Conservation (phyloP, 2,888 invertebrate genomes). For the Clistopyga incitator region DNA sequence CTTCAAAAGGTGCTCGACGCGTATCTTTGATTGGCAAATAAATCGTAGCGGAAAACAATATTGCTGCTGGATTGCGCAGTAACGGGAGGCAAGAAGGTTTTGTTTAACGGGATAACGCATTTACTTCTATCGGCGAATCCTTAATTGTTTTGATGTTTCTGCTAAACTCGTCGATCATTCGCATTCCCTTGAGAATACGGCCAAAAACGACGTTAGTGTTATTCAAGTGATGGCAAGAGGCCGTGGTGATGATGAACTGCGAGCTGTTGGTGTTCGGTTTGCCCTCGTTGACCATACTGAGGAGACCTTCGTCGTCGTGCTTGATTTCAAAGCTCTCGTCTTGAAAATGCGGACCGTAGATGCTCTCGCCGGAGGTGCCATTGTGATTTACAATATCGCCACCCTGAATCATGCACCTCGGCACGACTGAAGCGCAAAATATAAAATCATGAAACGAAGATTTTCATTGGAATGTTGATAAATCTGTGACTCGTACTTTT, state of each 20-base stretch:
- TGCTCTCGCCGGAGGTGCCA: constrained; percentile 96
- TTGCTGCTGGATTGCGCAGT: neutral
- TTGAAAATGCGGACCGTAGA: constrained; percentile 95
- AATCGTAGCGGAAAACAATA: neutral
- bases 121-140: constrained; percentile 87
- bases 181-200: constrained; percentile 90
- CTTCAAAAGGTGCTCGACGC: no score
- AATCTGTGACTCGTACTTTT: constrained; percentile 85
- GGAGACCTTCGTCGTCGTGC: constrained; percentile 88
- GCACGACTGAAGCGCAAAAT: constrained; percentile 86
- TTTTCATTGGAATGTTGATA: no score
- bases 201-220: constrained; percentile 94
- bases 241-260: constrained; percentile 96
- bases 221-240: constrained; percentile 91
- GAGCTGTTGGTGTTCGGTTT: constrained; percentile 94
- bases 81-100: neutral
- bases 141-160: constrained; percentile 85
- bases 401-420: constrained; percentile 95
- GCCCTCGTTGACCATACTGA: constrained; percentile 93
- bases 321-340: constrained; percentile 93
- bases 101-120: neutral
- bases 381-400: constrained; percentile 92
- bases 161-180: constrained; percentile 90
- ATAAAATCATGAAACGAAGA: neutral
- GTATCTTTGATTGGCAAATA: neutral